phyloP scores from a whole-genome alignment of 2,113 vertebrate species.

The Junco hyemalis region DNA sequence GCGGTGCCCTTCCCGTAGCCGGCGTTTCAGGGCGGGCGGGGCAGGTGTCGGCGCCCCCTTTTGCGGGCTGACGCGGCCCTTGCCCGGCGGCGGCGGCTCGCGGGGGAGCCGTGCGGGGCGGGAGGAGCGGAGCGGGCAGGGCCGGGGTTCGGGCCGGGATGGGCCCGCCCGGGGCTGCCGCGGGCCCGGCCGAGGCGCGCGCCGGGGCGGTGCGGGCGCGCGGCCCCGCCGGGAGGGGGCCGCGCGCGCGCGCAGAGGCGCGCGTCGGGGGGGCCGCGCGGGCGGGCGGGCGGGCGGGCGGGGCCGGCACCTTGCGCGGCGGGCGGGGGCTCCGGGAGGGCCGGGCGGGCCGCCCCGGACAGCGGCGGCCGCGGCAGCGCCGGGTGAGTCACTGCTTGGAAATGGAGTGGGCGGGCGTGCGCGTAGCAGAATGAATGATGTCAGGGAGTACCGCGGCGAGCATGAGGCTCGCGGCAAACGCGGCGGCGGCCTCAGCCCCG shows the following conservation, averaged over 20 bases:
- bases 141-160: too few species aligned
- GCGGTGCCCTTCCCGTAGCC: background rate
- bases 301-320: background rate
- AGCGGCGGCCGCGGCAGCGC: background rate
- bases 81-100: background rate
- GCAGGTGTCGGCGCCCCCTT: too few species aligned
- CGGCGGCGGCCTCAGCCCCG: background rate
- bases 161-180: too few species aligned
- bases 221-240: too few species aligned
- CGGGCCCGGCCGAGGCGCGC: too few species aligned
- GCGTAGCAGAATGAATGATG: conserved; percentile 70
- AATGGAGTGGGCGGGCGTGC: conserved; percentile 67
- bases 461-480: conserved; percentile 36
- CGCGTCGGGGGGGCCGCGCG: too few species aligned
- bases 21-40: background rate
- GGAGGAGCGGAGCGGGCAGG: too few species aligned
- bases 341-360: conserved; percentile 32
- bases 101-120: too few species aligned
- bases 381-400: conserved; percentile 71
- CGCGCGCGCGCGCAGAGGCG: too few species aligned
- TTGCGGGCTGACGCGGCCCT: too few species aligned
- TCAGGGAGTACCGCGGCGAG: conserved; percentile 48
- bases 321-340: background rate
- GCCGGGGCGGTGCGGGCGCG: too few species aligned
- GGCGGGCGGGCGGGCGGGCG: too few species aligned